Evolutionary conservation across 2,797 vertebrate genomes (phyloP), one percentile per base, ranked within the genome.

Genomic region (Acanthornis magna): DNA sequence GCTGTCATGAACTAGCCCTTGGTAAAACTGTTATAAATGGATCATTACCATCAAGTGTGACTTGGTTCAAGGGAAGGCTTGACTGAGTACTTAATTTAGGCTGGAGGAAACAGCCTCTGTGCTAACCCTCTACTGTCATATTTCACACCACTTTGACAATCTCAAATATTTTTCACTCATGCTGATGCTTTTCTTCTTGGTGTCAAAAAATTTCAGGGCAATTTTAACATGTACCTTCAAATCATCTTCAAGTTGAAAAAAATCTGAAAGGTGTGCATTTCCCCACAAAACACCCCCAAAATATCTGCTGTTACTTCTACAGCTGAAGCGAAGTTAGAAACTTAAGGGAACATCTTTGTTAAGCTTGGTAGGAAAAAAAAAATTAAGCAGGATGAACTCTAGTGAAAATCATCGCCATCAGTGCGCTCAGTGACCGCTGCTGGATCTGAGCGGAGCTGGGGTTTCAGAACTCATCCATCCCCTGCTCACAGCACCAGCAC

Each of bases 121-220:
- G 61, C 89, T 92, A 87, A 85, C 45, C 57, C 42, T 88, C 62
- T 75, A 6, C 27, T 70, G 68, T 71, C 22, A 2, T 47, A 83
- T 89, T 96, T 96, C 95, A 93, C 87, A 89, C 84, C 66, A 54
- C 40, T 58, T 42, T 91, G 85, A 94, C 92, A 91, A 42, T 92
- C 68, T 84, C 53, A 48, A 72, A 62, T 66, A 43, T 58, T 63
- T 81, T 89, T 57, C 57, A 29, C 81, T 92, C 7, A 11, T 25
- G 40, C 48, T 67, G 78, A 87, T 92, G 47, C 54, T 85, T 89
- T 75, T 48, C 72, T 80, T 45, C 34, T 67, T 48, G 26, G 66
- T 58, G 75, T 80, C 65, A 93, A 67, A 91, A 85, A 72, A 65
- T 14, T 48, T 55, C 45, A n/a, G 45, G 51, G 63, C 92, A 91